Percentiles rank a stretch among this genome's conserved stretches.
Evolutionary conservation across 1,140 invertebrate species (phyloP).

Genomic region (Lysiphlebus fabarum): DNA sequence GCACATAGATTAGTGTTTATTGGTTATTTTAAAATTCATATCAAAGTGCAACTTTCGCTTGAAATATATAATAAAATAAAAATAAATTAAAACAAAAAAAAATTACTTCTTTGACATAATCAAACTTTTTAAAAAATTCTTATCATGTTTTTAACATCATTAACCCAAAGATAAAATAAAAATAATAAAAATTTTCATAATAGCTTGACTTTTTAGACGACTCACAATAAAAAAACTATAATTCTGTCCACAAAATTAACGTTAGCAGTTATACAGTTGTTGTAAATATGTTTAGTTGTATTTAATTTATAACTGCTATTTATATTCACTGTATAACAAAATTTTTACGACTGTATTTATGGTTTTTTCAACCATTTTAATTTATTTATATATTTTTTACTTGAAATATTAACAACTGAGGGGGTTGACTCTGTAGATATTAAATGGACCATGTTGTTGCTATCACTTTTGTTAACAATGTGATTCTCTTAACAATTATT

Average conservation of each 20-base stretch:
- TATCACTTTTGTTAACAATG: slow-evolving; percentile 9
- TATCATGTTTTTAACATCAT: too few species aligned
- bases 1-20: not conserved
- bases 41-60: not conserved
- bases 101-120: not conserved
- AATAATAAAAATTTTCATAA: too few species aligned
- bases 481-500: not conserved
- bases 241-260: slow-evolving; percentile 31
- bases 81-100: not conserved
- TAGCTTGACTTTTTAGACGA: too few species aligned
- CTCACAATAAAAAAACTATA: too few species aligned
- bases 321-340: slow-evolving; percentile 21
- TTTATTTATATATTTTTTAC: not conserved
- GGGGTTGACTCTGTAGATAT: not conserved
- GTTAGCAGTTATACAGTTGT: slow-evolving; percentile 29
- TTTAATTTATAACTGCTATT: slow-evolving; percentile 33
- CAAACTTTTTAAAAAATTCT: too few species aligned
- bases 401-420: not conserved
- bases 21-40: not conserved
- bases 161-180: too few species aligned
- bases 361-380: slow-evolving; percentile 12
- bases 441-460: slow-evolving; percentile 18
- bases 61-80: too few species aligned
- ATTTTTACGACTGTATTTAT: slow-evolving; percentile 29
- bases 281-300: slow-evolving; percentile 41